A percentile compares a stretch with the other conserved stretches of the same genome.
Evolutionary conservation across 2,113 vertebrate genomes (phyloP).

Genomic region (Tyrannus savana): DNA sequence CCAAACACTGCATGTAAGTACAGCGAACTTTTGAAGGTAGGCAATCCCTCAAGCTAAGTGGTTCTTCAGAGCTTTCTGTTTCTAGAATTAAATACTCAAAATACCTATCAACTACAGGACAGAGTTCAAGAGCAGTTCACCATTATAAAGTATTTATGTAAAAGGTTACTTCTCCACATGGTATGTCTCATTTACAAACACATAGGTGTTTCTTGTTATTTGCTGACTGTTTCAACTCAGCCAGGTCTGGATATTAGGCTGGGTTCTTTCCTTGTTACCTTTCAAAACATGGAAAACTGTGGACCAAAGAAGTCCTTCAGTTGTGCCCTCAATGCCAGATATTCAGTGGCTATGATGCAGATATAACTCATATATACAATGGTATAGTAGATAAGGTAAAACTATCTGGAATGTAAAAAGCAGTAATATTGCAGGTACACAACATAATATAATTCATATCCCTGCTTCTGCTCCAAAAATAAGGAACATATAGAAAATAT

Average conservation of each 20-base stretch:
- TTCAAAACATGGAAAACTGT: background rate
- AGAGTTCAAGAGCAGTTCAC: background rate
- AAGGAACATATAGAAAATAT: background rate
- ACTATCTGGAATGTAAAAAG: background rate
- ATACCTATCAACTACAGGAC: background rate
- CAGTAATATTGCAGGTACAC: background rate
- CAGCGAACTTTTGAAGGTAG: background rate
- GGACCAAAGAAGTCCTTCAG: background rate
- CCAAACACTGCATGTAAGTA: background rate
- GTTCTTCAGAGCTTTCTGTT: background rate
- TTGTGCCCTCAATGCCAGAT: background rate
- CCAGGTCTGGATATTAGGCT: background rate
- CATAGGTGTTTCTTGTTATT: background rate
- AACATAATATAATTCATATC: background rate
- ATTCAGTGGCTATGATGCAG: background rate
- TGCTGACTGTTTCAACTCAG: accelerated
- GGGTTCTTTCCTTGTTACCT: background rate
- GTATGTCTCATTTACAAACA: background rate
- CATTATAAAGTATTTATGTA: background rate
- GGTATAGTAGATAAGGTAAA: background rate
- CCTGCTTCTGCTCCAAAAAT: background rate
- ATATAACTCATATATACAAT: background rate
- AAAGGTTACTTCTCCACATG: background rate
- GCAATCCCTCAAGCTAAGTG: background rate
- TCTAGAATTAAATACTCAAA: background rate